phyloP scores from a whole-genome alignment of 1,140 invertebrate species.

The Xylocopa sonorina region DNA sequence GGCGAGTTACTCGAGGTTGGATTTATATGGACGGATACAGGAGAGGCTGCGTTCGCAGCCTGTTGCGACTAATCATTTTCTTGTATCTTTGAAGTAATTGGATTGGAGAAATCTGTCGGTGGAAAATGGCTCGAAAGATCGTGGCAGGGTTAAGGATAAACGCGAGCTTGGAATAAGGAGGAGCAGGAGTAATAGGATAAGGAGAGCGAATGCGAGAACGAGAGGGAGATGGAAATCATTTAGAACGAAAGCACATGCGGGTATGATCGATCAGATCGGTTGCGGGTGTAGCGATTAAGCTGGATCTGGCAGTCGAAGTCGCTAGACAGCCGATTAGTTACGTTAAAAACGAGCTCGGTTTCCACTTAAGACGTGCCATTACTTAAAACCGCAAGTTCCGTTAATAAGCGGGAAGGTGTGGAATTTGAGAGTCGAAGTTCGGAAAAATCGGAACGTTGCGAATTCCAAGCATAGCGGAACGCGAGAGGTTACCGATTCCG shows the following conservation, averaged over 20 bases:
- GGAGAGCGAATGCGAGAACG: not conserved
- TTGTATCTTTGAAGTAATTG: too few species aligned
- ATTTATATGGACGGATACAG: not conserved
- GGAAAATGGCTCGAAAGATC: not conserved
- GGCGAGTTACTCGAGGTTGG: not conserved
- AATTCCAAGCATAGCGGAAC: not conserved
- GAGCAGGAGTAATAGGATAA: not conserved
- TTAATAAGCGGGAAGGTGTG: too few species aligned
- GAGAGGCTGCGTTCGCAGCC: too few species aligned
- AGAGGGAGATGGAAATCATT: not conserved
- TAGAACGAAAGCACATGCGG: not conserved
- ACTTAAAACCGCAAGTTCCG: not conserved
- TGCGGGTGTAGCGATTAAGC: not conserved
- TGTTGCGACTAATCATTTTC: too few species aligned
- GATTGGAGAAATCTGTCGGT: too few species aligned
- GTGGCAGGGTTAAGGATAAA: not conserved
- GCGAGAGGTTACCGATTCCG: not conserved
- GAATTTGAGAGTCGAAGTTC: not conserved
- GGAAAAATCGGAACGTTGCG: not conserved
- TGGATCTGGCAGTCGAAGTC: slow-evolving; percentile 5
- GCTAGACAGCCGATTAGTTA: slow-evolving; percentile 17
- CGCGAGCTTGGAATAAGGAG: not conserved
- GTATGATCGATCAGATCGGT: slow-evolving; percentile 19
- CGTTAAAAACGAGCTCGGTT: not conserved
- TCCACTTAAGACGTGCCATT: not conserved